phyloP scores from a whole-genome alignment of 2,113 vertebrate species.

The Clarias magur region DNA sequence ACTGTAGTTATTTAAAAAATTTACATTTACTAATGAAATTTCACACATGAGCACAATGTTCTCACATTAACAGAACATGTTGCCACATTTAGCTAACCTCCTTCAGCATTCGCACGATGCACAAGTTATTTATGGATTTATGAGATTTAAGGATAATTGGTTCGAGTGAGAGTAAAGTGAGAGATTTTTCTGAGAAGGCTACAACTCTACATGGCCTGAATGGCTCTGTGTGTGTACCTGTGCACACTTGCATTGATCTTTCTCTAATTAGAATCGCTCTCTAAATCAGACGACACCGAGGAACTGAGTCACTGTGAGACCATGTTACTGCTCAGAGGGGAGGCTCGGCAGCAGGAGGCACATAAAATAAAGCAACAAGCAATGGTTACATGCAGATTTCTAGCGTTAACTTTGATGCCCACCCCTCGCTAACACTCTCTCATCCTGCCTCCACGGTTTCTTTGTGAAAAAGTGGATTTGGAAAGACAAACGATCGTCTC shows the following conservation, averaged over 20 bases:
- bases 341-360: constrained; percentile 19
- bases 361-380: constrained; percentile 38
- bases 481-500: constrained; percentile 2
- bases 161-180: neutral
- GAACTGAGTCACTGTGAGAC: constrained; percentile 8
- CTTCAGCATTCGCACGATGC: neutral
- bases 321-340: constrained; percentile 35
- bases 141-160: neutral
- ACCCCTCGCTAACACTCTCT: constrained; percentile 22
- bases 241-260: constrained; percentile 30
- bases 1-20: neutral
- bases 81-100: neutral
- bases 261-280: constrained; percentile 10
- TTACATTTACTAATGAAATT: neutral
- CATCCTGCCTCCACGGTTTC: neutral
- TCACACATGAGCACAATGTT: neutral
- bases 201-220: constrained; percentile 7
- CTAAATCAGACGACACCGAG: neutral
- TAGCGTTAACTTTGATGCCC: constrained; percentile 35
- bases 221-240: constrained; percentile 28
- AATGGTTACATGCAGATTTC: constrained; percentile 45
- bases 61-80: neutral
- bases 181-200: neutral
- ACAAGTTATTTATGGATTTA: neutral
- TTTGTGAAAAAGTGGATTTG: constrained; percentile 9